A percentile compares a stretch with the other conserved stretches of the same genome.
phyloP scores from a whole-genome alignment of 2,797 vertebrate species.

The Silurus lanzhouensis region DNA sequence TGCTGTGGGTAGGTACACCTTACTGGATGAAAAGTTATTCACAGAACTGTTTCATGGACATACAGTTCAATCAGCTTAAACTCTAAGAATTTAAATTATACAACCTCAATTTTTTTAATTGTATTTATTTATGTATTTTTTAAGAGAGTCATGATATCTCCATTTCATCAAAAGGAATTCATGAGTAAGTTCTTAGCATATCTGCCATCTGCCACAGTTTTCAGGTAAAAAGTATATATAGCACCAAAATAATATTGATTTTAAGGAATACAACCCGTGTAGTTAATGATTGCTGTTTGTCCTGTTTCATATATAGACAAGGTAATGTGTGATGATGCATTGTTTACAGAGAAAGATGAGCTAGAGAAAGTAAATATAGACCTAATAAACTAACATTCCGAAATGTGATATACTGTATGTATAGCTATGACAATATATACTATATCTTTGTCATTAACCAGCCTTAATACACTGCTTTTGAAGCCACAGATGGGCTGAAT shows the following conservation, averaged over 20 bases:
- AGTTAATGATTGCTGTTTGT: not conserved
- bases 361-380: not conserved
- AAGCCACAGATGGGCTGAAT: conserved; percentile 6
- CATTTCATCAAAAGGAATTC: not conserved
- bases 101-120: too few relatives aligned
- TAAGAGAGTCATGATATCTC: not conserved
- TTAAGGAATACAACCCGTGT: not conserved
- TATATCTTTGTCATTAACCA: not conserved
- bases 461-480: not conserved
- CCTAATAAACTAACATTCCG: not conserved
- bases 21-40: not conserved
- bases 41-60: not conserved
- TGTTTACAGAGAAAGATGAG: not conserved
- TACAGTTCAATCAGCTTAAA: not conserved
- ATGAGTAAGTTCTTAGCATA: not conserved
- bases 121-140: not conserved
- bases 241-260: not conserved
- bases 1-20: conserved; percentile 23
- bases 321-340: not conserved
- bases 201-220: not conserved
- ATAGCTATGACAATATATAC: not conserved
- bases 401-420: not conserved
- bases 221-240: too few relatives aligned
- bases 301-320: not conserved
- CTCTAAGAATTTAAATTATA: too few relatives aligned